Percentiles rank a stretch among this genome's conserved stretches.
These are phyloP conservation scores for Scaptomyza caliginosa DNA, from an alignment of 2,888 invertebrate genomes.

Conservation along the genomic window DNA sequence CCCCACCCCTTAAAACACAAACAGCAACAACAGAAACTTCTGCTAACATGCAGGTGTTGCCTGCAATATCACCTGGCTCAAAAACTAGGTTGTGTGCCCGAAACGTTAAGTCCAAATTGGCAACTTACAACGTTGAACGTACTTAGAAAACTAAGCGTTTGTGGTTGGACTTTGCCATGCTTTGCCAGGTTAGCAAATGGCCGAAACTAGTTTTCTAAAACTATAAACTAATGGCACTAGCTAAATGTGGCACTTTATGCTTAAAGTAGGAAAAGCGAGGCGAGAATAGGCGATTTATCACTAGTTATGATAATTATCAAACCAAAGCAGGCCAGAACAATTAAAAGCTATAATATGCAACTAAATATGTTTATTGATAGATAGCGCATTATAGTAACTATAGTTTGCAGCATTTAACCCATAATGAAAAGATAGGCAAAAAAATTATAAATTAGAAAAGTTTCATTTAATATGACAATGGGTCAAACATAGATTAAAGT, in stretches of 20 bases:
- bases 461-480: not conserved
- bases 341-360: too few relatives aligned
- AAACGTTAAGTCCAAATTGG: slow-evolving; percentile 4
- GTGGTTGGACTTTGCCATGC: not conserved
- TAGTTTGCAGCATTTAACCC: too few relatives aligned
- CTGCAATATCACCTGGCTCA: slow-evolving; percentile 3
- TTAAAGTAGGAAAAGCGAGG: not conserved
- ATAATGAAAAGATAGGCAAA: not conserved
- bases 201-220: too few relatives aligned
- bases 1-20: not conserved
- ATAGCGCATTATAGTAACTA: too few relatives aligned
- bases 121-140: slow-evolving; percentile 2
- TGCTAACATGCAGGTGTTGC: slow-evolving; percentile 7
- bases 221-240: not conserved
- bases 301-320: too few relatives aligned
- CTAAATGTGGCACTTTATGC: not conserved
- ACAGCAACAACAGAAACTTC: slow-evolving; percentile 13
- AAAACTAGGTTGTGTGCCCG: not conserved
- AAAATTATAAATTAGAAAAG: too few relatives aligned
- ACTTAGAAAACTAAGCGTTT: slow-evolving; percentile 1
- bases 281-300: not conserved
- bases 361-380: too few relatives aligned
- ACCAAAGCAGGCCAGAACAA: too few relatives aligned
- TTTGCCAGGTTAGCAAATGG: not conserved
- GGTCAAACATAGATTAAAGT: not conserved